Base-by-base conservation (phyloP, 2,797 vertebrate species). In the Sebastes miniatus region DNA sequence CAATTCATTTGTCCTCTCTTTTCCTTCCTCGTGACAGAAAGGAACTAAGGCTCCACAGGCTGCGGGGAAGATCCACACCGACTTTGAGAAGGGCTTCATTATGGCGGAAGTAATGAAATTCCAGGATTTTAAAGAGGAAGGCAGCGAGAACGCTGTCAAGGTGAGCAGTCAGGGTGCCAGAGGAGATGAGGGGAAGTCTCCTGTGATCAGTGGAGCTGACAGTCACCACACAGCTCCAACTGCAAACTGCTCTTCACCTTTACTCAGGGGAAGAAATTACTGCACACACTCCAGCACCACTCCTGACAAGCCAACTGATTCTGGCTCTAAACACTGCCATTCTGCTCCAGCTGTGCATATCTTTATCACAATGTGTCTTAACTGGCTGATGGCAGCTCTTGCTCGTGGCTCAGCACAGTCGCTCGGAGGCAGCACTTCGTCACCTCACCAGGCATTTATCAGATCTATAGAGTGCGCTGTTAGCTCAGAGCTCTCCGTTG, bases 41-140 rank as follows among this genome's bases (percentile, higher is more conserved):
- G 96, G 96, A 95, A 97, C 97, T 93, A 97, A 97, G 95, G 96
- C 97, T 95, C 97, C 96, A 94, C 97, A 98, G 93, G 97, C 97
- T 89, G 97, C 97, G 24, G 97, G 96, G 85, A 98, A 98, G 95
- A 98, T 98, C 96, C 96, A 95, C 91, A 96, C 96, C 36, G 97
- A 98, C 96, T 97, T 97, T 92, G 96, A 98, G 96, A 97, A 96
- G 93, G 97, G 97, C 95, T 99, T 99, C 96, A 98, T 99, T 97
- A 98, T 97, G 97, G 97, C 97, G 89, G 96, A 97, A 96, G 97
- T 98, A 96, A 98, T 99, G 97, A 98, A 99, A 97, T 98, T 97
- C 20, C 96, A 95, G 92, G 97, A 98, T 96, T 97, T 98, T 97
- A 98, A 98, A 97, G 97, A 97, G 93, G 97, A 96, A 95, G 97